phyloP scores from a whole-genome alignment of 2,797 vertebrate species.

The Chaunax sp. region DNA sequence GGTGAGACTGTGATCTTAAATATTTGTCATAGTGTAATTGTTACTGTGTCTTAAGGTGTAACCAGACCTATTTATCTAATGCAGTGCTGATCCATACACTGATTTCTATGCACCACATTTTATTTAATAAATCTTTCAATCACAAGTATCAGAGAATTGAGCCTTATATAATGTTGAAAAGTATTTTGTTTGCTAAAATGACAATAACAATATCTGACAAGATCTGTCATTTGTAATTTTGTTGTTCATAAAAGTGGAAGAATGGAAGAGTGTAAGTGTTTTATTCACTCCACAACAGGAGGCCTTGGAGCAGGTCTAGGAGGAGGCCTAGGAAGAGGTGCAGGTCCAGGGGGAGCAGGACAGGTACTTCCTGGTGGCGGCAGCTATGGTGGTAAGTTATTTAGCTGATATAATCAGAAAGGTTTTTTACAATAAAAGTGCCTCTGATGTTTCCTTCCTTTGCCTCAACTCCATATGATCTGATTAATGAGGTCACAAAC shows the following conservation, averaged over 20 bases:
- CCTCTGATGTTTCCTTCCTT: conserved; percentile 3
- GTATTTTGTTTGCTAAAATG: no score
- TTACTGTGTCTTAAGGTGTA: not conserved
- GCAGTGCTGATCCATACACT: not conserved
- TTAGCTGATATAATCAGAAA: not conserved
- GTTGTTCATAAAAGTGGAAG: no score
- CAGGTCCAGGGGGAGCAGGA: conserved; percentile 49
- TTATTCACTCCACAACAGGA: conserved; percentile 29
- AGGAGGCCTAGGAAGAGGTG: conserved; percentile 53
- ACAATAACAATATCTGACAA: no score
- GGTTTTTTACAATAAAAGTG: not conserved
- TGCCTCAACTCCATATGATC: not conserved
- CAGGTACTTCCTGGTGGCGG: conserved; percentile 53
- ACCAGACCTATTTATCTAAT: not conserved
- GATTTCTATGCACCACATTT: not conserved
- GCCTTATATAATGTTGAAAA: no score
- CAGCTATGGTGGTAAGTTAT: conserved; percentile 57
- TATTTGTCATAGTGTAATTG: not conserved
- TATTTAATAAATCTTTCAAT: conserved; percentile 1
- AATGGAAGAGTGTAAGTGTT: no score
- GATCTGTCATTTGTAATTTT: no score
- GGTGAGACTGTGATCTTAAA: conserved; percentile 52
- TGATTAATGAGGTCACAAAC: not conserved
- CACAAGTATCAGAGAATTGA: not conserved
- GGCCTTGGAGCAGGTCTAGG: conserved; percentile 34